Evolutionary conservation across 2,888 invertebrate genomes (phyloP).

Genomic region (Geophilus truncorum): DNA sequence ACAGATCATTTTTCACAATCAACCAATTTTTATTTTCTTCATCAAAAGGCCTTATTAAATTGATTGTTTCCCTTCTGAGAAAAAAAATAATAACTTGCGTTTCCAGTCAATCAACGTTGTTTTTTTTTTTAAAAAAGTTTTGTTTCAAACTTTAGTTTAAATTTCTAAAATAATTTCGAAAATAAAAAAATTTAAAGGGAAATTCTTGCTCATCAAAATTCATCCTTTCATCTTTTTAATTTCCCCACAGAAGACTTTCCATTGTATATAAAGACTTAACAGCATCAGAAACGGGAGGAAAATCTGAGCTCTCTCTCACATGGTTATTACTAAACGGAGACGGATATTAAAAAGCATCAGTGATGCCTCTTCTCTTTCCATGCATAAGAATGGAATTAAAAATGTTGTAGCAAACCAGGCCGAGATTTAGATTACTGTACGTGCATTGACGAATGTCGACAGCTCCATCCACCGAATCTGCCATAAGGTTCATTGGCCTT

Average conservation of each 20-base stretch:
- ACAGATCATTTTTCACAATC: background rate
- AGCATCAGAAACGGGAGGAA: background rate
- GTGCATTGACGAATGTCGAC: slow-evolving; percentile 4
- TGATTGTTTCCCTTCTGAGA: too few relatives aligned
- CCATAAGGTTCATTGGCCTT: background rate
- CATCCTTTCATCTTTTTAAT: background rate
- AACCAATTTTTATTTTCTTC: background rate
- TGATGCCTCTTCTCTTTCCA: background rate
- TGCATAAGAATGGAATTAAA: background rate
- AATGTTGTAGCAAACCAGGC: background rate
- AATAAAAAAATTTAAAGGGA: background rate
- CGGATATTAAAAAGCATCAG: slow-evolving; percentile 2
- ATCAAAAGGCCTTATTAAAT: too few relatives aligned
- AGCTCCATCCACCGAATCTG: background rate
- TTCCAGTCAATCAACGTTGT: background rate
- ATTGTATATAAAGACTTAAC: background rate
- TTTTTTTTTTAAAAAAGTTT: background rate
- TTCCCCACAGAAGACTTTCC: background rate
- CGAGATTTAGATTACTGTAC: background rate
- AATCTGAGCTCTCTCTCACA: background rate
- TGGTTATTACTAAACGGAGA: background rate
- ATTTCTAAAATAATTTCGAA: background rate
- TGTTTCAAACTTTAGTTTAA: background rate
- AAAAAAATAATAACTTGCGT: background rate
- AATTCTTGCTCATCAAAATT: background rate